A percentile compares a stretch with the other conserved stretches of the same genome.
phyloP scores from a whole-genome alignment of 2,888 invertebrate species.

The Drosophila crucigera region DNA sequence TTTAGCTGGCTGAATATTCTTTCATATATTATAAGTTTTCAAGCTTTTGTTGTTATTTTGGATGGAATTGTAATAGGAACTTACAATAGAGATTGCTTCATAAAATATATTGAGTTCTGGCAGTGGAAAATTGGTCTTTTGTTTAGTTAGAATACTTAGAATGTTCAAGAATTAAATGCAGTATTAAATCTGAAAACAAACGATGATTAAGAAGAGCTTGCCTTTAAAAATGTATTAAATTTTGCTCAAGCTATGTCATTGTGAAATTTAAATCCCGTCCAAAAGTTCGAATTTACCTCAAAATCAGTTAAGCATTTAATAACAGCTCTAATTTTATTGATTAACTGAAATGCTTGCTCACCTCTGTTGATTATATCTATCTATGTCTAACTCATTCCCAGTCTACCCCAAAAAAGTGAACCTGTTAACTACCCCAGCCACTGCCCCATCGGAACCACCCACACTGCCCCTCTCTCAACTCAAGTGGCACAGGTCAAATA shows the following conservation, averaged over 20 bases:
- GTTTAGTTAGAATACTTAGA: not conserved
- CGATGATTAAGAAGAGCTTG: accelerated
- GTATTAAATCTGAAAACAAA: not conserved
- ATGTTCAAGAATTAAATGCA: not conserved
- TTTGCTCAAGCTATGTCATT: not conserved
- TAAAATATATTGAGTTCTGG: not conserved
- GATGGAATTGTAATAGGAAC: accelerated
- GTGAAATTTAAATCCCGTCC: not conserved
- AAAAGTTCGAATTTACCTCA: not conserved
- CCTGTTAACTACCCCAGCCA: conserved; percentile 28
- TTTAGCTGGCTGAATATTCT: not conserved
- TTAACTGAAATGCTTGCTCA: conserved; percentile 30
- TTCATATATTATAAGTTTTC: not conserved
- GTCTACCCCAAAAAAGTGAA: not conserved
- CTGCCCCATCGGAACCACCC: not conserved
- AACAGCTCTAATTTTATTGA: conserved; percentile 30
- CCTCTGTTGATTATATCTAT: not conserved
- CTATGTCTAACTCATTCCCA: not conserved
- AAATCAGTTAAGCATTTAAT: not conserved
- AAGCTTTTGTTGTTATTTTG: not conserved
- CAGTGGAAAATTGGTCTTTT: accelerated
- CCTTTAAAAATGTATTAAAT: not conserved
- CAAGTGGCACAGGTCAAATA: conserved; percentile 41
- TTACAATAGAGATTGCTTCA: not conserved
- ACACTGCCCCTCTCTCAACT: conserved; percentile 1